Evolutionary conservation across 2,113 vertebrate species (phyloP), one percentile per base, ranked within the genome.

Genomic region (Enhydra lutris): DNA sequence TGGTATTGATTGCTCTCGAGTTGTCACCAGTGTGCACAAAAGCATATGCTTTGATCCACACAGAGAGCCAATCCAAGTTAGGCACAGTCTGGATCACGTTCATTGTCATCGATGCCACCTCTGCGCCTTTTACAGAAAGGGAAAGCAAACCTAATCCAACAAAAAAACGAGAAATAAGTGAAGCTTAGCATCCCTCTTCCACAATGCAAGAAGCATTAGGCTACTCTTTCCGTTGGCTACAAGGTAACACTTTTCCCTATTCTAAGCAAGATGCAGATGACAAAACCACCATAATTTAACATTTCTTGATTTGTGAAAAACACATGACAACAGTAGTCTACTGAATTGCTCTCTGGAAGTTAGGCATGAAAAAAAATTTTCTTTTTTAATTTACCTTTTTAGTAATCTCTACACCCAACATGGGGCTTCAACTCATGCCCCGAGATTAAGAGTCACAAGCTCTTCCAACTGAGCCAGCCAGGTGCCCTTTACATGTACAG

Each of bases 11-110:
- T 8, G 99, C 99, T 98, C 99, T 99, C 1, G 99, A 99, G 97
- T 99, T 99, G 97, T 99, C 99, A 5, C 99, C 99, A 34, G 99
- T 99, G 10, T 99, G 99, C 57, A 99, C 99, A 96, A 99, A 99
- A 55, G 99, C 99, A 0, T 99, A 99, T 0, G 99, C 99, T 98
- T 99, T 99, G 98, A 99, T 99, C 99, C 99, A 99, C 78, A 99
- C 99, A 0, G 99, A 99, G 0, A 99, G 99, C 99, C 99, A 99
- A 55, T 99, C 99, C 98, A 99, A 95, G 97, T 99, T 99, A 8
- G 99, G 99, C 92, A 99, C 99, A 17, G 99, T 99, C 98, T 99
- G 99, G 97, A 99, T 99, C 45, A 99, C 98, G 39, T 99, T 99
- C 99, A 99, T 99, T 0, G 99, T 99, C 99, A 99, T 99, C 14